phyloP scores from a whole-genome alignment of 1,140 invertebrate species.

The Camponotus floridanus region DNA sequence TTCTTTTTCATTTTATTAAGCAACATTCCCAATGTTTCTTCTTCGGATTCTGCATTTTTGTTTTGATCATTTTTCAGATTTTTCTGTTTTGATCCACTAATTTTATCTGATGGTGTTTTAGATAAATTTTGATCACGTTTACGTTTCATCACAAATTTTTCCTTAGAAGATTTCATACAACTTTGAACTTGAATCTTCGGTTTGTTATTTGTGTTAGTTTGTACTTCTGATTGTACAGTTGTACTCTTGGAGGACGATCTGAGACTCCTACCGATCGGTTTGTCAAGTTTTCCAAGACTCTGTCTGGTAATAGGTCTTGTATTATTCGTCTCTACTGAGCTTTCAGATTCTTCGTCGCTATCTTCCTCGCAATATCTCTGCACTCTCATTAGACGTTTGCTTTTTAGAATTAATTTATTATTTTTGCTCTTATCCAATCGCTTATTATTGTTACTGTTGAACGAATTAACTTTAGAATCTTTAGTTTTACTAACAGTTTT shows the following conservation, averaged over 20 bases:
- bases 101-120: constrained; percentile 60
- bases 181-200: constrained; percentile 65
- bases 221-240: constrained; percentile 56
- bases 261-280: constrained; percentile 74
- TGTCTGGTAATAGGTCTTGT: constrained; percentile 77
- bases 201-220: constrained; percentile 64
- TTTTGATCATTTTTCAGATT: constrained; percentile 57
- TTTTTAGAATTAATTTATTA: constrained; percentile 75
- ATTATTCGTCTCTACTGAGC: constrained; percentile 75
- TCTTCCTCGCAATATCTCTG: constrained; percentile 83
- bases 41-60: constrained; percentile 77
- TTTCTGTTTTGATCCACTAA: constrained; percentile 54
- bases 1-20: constrained; percentile 81
- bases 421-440: constrained; percentile 65
- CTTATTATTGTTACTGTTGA: constrained; percentile 52
- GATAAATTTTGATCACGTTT: constrained; percentile 67
- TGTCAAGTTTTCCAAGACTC: constrained; percentile 69
- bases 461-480: constrained; percentile 60
- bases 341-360: constrained; percentile 81
- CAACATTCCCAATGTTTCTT: constrained; percentile 80
- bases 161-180: constrained; percentile 52
- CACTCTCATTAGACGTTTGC: constrained; percentile 78
- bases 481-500: constrained; percentile 57
- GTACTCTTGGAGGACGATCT: constrained; percentile 76
- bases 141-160: constrained; percentile 70